A percentile compares a stretch with the other conserved stretches of the same genome.
Evolutionary conservation across 2,113 vertebrate species (phyloP).

Genomic region (Cinclus mexicanus): DNA sequence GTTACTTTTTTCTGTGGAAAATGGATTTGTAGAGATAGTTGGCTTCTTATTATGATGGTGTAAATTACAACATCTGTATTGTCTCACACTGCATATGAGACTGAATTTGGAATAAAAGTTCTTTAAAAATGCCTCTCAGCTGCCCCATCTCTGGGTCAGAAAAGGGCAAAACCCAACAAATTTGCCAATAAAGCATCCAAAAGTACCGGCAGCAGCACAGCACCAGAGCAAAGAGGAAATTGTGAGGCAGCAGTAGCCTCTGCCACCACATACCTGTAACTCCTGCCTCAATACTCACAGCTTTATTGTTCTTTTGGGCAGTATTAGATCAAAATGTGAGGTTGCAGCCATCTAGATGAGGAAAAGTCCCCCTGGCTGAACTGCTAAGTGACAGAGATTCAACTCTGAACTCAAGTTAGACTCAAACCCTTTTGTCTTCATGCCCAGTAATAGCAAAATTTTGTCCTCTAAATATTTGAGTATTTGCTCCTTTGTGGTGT

Average conservation of each 20-base stretch:
- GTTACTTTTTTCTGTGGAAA: too few species aligned
- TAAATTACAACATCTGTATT: too few species aligned
- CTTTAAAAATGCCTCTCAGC: too few species aligned
- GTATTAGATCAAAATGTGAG: not conserved
- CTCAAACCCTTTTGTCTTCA: not conserved
- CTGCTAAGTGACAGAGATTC: not conserved
- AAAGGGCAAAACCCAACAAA: too few species aligned
- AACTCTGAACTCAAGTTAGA: not conserved
- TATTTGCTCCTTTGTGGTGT: not conserved
- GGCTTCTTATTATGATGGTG: too few species aligned
- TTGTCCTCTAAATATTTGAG: not conserved
- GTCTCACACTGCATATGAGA: too few species aligned
- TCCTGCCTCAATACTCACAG: not conserved
- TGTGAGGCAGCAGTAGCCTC: not conserved
- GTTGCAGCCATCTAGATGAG: not conserved
- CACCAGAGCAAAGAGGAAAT: not conserved
- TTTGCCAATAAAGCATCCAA: not conserved
- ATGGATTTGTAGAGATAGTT: too few species aligned
- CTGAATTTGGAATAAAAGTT: too few species aligned
- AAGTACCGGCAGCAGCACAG: rapidly evolving
- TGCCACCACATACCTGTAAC: not conserved
- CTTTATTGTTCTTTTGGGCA: not conserved
- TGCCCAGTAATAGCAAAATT: not conserved
- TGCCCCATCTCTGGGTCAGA: too few species aligned
- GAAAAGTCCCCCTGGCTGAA: not conserved